phyloP scores from a whole-genome alignment of 2,797 vertebrate species.

The Clamator glandarius region DNA sequence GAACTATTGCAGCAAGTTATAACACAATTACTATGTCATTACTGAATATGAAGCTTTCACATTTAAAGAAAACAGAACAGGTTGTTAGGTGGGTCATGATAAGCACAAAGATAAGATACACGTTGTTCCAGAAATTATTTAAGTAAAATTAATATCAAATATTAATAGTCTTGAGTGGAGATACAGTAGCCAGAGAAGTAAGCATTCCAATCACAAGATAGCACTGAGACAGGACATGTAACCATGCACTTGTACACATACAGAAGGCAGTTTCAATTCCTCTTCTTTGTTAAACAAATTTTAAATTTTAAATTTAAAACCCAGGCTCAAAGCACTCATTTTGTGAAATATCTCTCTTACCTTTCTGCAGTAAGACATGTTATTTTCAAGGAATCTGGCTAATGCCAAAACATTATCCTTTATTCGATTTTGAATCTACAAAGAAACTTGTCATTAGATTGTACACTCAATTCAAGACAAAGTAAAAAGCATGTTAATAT shows the following conservation, averaged over 20 bases:
- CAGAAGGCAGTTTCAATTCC: not conserved
- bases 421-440: conserved; percentile 65
- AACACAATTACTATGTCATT: not conserved
- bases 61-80: not conserved
- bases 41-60: not conserved
- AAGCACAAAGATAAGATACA: not conserved
- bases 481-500: not conserved
- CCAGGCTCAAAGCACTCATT: not conserved
- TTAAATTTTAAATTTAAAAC: not conserved
- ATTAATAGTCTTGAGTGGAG: not conserved
- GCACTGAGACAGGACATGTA: not conserved
- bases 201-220: not conserved
- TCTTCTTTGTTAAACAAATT: not conserved
- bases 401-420: conserved; percentile 75
- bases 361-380: conserved; percentile 77
- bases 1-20: not conserved
- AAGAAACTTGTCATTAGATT: not conserved
- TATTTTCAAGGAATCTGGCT: conserved; percentile 79
- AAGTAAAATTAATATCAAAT: not conserved
- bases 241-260: not conserved
- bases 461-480: not conserved
- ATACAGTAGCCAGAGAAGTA: not conserved
- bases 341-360: conserved; percentile 74
- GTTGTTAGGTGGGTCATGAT: not conserved
- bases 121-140: not conserved